Evolutionary conservation across 2,113 vertebrate genomes (phyloP), one percentile per base, ranked within the genome.

Genomic region (Chaetorhynchus papuensis): DNA sequence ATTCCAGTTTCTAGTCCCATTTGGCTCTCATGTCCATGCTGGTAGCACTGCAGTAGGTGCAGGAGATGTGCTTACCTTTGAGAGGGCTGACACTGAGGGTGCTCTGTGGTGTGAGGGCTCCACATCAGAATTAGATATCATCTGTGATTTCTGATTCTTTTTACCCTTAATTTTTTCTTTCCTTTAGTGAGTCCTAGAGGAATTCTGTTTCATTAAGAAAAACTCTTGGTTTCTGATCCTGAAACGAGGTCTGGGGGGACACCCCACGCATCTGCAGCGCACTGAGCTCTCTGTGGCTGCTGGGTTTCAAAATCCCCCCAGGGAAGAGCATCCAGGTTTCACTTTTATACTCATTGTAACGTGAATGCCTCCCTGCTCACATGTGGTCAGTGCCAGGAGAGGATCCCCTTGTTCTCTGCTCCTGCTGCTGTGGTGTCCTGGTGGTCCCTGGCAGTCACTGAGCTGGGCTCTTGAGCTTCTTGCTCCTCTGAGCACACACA

Each of bases 401-500:
- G 44, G 39, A 11, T 33, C 22, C 53, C 30, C 41, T 71, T 0
- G 0, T 49, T 37, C 41, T 14, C 52, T 60, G 64, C 5, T 60
- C n/a, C 63, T 71, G 76, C 42, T 74, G 61, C 11, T 42, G n/a
- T 13, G 41, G 21, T 68, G 49, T 42, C 52, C 44, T 23, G 68
- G 41, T 21, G 1, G 0, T 45, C 37, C 33, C 20, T 33, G 28
- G 31, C 37, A 50, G 15, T 5, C 81, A 5, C 31, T 7, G 35
- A 75, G 41, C 37, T 6, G 16, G 64, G 42, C n/a, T 87, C 11
- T 5, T 20, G 56, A 57, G 60, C 60, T 0, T 0, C 65, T 66
- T 0, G 0, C 37, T 57, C 33, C 0, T 0, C 59, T 26, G 54
- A 77, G 42, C 59, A 3, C 35, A 28, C 30, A 24, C 18, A 24